Base-by-base conservation (phyloP, 2,113 vertebrate species). In the Phyllopteryx taeniolatus region DNA sequence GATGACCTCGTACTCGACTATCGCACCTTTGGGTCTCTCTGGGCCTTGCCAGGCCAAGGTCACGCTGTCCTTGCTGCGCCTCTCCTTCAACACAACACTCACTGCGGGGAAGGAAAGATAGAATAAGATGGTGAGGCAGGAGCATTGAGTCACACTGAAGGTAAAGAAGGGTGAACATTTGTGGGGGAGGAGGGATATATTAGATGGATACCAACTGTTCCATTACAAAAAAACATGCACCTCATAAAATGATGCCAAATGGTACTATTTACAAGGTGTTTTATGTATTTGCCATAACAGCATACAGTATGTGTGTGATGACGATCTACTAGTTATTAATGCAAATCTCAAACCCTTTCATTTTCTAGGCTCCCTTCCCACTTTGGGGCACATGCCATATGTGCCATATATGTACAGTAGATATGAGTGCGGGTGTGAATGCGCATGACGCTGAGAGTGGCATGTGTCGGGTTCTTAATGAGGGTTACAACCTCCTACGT, bases 1-100 rank as follows among this genome's bases (percentile, higher is more conserved):
- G 85, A 94, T 93, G 70, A 95, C 92, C 84, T 95, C 93, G 81
- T 95, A 95, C 77, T 94, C 93, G 76, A 94, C 89, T 17, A 94
- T 93, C 19, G 74, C 90, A 57, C 93, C 93, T 8, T 89, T 92
- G 72, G 93, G 90, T 79, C 91, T 90, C 77, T 93, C 90, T 2
- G 93, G 93, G 67, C 91, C 93, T 83, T 94, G 92, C 90, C 93
- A 94, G 61, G 93, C 92, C 84, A 95, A 91, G 61, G 94, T 95
- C 82, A 95, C 90, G 8, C 93, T 95, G 87, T 94, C 93, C 85
- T 93, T 94, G 82, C 93, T 94, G 80, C 89, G 89, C 77, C 93
- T 91, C 78, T 95, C 94, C 76, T 95, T 95, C 80, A 94, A 71
- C 75, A 95, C 91, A 4, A 95, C 93, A 47, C 91, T 95, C 75